phyloP scores from a whole-genome alignment of 2,797 vertebrate genomes.

The Muscicapa comitata region DNA sequence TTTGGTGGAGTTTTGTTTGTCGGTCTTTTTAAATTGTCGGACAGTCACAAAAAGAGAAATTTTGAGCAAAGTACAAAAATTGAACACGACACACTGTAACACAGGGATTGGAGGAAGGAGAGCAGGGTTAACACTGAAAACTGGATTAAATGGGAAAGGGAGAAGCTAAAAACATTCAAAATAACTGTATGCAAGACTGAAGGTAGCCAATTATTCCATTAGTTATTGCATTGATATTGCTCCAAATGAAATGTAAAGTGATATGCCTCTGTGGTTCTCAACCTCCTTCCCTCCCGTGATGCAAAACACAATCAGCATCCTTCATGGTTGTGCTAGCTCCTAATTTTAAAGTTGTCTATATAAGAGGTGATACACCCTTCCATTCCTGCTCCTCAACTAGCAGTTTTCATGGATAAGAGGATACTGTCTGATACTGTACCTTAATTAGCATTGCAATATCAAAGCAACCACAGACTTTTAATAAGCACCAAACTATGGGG shows the following conservation, averaged over 20 bases:
- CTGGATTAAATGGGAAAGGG: background rate
- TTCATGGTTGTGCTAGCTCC: background rate
- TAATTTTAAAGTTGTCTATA: background rate
- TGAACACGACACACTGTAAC: background rate
- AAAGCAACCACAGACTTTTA: conserved; percentile 2
- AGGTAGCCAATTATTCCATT: background rate
- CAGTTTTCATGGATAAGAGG: background rate
- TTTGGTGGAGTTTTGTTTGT: background rate
- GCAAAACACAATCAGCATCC: background rate
- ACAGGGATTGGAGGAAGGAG: background rate
- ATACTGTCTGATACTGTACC: background rate
- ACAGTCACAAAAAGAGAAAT: background rate
- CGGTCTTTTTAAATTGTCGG: background rate
- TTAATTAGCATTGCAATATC: conserved; percentile 3
- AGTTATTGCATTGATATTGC: background rate
- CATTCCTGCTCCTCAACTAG: background rate
- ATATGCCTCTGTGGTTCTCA: background rate
- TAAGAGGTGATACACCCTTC: background rate
- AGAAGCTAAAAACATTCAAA: background rate
- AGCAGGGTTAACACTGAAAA: background rate
- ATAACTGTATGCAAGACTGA: background rate
- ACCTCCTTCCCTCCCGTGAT: background rate
- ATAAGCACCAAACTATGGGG: background rate
- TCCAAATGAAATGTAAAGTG: background rate
- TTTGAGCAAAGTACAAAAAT: background rate